A percentile compares a stretch with the other conserved stretches of the same genome.
These are phyloP conservation scores for Megamerina dolium DNA, from an alignment of 2,888 invertebrate species.

Conservation along the genomic window DNA sequence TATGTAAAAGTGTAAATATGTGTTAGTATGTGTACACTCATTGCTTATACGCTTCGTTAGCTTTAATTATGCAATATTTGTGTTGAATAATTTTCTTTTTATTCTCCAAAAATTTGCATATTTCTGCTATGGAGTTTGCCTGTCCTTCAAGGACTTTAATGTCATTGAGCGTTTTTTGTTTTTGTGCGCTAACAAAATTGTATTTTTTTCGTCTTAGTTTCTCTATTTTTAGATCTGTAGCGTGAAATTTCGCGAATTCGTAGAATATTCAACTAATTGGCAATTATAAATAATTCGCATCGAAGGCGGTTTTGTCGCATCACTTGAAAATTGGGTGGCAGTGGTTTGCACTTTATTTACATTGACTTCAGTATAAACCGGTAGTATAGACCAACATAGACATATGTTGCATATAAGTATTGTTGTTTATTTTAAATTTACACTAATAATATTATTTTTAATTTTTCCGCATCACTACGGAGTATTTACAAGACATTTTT, in stretches of 20 bases:
- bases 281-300: constrained; percentile 42
- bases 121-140: constrained; percentile 1
- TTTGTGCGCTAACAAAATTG: no score
- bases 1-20: no score
- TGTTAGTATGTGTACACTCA: no score
- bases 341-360: constrained; percentile 48
- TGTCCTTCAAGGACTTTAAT: neutral
- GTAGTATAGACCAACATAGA: no score
- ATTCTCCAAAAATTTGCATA: no score
- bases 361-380: no score
- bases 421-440: no score
- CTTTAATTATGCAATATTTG: constrained; percentile 12
- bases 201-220: neutral
- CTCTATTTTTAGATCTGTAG: neutral
- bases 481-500: no score
- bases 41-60: constrained; percentile 20
- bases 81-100: constrained; percentile 10
- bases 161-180: neutral
- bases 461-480: no score
- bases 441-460: no score
- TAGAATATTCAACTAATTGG: constrained; percentile 42
- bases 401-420: no score
- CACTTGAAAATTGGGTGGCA: constrained; percentile 47
- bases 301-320: constrained; percentile 44
- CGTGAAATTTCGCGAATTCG: constrained; percentile 12